These are phyloP conservation scores for Pediacus dermestoides DNA, from an alignment of 2,888 invertebrate species.

Conservation along the genomic window DNA sequence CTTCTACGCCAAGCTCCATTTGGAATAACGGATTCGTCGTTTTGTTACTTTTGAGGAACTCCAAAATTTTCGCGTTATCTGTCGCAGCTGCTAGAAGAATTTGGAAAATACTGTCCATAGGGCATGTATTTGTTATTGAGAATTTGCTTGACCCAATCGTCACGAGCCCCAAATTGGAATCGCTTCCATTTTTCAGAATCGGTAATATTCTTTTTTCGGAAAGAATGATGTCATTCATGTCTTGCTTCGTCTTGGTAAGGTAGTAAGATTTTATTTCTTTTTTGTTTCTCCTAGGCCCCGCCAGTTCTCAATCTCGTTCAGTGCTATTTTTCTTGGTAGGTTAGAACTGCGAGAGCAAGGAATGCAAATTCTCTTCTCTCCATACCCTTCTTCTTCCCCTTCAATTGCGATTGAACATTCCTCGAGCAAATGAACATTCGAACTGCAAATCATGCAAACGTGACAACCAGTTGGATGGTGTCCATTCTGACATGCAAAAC, in stretches of 20 bases:
- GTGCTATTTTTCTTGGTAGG: neutral
- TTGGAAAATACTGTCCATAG: neutral
- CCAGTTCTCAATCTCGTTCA: constrained; percentile 1
- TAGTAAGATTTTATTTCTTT: neutral
- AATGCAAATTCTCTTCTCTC: constrained; percentile 2
- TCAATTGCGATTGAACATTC: neutral
- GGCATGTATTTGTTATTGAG: neutral
- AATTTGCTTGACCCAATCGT: neutral
- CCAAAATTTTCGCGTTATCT: neutral
- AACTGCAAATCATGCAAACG: neutral
- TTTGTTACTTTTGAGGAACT: neutral
- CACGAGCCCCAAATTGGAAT: neutral
- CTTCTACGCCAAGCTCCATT: neutral
- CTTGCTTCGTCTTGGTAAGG: neutral
- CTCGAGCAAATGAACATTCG: neutral
- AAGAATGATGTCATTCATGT: neutral
- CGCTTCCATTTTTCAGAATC: constrained; percentile 2
- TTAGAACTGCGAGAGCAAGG: neutral
- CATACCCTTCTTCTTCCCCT: neutral
- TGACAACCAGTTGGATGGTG: neutral
- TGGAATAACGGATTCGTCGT: neutral
- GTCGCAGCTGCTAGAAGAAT: neutral
- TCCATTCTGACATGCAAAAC: constrained; percentile 1
- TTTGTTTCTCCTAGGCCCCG: neutral
- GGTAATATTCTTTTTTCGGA: neutral